Percentiles rank a stretch among this genome's conserved stretches.
Conservation (phyloP, 2,113 vertebrate genomes). For the Blennius ocellaris region DNA sequence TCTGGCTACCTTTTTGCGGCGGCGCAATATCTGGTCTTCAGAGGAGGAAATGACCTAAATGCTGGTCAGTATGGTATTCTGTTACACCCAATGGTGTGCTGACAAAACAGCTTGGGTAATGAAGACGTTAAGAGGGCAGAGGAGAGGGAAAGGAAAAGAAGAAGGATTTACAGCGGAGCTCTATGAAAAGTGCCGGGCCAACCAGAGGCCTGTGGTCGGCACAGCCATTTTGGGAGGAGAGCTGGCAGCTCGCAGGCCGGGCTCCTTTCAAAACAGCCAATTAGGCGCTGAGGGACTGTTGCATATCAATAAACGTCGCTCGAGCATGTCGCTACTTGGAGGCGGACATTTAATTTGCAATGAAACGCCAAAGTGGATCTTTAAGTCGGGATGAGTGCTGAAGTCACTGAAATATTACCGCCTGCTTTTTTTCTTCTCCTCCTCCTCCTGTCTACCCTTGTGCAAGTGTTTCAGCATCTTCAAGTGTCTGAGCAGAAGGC, state of each 20-base stretch:
- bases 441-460: slow-evolving; percentile 11
- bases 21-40: slow-evolving; percentile 78
- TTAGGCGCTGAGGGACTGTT: slow-evolving; percentile 63
- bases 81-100: slow-evolving; percentile 82
- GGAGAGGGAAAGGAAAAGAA: slow-evolving; percentile 39
- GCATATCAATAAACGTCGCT: slow-evolving; percentile 74
- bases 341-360: slow-evolving; percentile 35
- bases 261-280: slow-evolving; percentile 73
- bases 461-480: slow-evolving; percentile 49
- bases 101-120: slow-evolving; percentile 79
- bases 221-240: slow-evolving; percentile 68
- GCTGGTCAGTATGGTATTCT: slow-evolving; percentile 80
- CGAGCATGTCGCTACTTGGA: slow-evolving; percentile 66
- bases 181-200: slow-evolving; percentile 65
- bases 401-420: slow-evolving; percentile 38
- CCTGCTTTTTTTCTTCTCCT: slow-evolving; percentile 1
- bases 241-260: slow-evolving; percentile 57
- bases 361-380: slow-evolving; percentile 45
- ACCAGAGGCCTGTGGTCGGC: slow-evolving; percentile 66
- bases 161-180: slow-evolving; percentile 70
- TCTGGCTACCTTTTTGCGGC: slow-evolving; percentile 76
- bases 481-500: slow-evolving; percentile 54
- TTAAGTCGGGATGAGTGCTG: slow-evolving; percentile 32
- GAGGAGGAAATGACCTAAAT: slow-evolving; percentile 84
- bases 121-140: slow-evolving; percentile 64